Conservation (phyloP, 2,888 invertebrate species). For the Athrips mouffetella region DNA sequence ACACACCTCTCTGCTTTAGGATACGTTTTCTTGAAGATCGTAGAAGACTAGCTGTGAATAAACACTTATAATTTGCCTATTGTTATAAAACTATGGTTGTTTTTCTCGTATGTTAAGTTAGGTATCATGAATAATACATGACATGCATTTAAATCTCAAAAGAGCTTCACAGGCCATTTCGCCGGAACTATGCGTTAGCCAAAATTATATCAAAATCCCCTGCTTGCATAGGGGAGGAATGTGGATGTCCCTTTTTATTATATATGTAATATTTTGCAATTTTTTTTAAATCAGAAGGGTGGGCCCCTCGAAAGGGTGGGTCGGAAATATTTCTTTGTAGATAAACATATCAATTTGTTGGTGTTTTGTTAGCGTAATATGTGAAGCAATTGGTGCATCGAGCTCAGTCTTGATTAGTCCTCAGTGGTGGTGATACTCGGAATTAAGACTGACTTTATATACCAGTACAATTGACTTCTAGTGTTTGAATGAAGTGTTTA, state of each 20-base stretch:
- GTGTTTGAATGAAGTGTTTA: constrained; percentile 4
- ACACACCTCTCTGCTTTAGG: too few relatives aligned
- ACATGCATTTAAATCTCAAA: constrained; percentile 55
- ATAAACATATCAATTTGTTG: constrained; percentile 79
- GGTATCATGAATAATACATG: constrained; percentile 57
- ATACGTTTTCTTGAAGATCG: too few relatives aligned
- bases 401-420: constrained; percentile 61
- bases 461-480: constrained; percentile 13
- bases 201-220: constrained; percentile 66
- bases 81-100: background rate
- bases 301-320: constrained; percentile 72
- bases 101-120: background rate
- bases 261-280: constrained; percentile 76
- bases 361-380: constrained; percentile 72
- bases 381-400: constrained; percentile 61
- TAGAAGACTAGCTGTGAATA: too few relatives aligned
- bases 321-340: constrained; percentile 70
- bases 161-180: constrained; percentile 67
- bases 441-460: constrained; percentile 50
- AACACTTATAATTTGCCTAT: background rate
- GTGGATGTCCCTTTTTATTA: constrained; percentile 53
- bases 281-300: constrained; percentile 72
- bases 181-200: constrained; percentile 65
- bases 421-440: constrained; percentile 50
- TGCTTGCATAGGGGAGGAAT: constrained; percentile 43